Conservation (phyloP, 2,113 vertebrate species). For the Myotis davidii region DNA sequence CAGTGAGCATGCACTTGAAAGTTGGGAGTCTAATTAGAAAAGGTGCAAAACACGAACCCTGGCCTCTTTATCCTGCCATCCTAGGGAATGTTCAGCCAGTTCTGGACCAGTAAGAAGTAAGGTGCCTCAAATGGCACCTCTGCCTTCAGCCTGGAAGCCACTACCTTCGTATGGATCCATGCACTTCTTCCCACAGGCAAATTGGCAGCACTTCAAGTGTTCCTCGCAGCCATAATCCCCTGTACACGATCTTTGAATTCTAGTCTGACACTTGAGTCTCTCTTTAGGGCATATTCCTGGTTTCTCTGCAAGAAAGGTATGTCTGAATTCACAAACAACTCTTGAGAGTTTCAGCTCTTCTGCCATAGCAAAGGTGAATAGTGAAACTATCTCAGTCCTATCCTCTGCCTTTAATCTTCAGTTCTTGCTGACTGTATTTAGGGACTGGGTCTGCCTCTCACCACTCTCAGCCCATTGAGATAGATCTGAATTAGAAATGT, state of each 20-base stretch:
- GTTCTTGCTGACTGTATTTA: background rate
- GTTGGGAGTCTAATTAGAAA: background rate
- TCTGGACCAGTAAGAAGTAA: background rate
- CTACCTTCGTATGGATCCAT: conserved; percentile 68
- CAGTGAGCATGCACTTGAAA: background rate
- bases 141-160: background rate
- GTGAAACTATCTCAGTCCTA: background rate
- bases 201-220: conserved; percentile 55
- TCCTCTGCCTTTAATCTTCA: background rate
- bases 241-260: fast-evolving
- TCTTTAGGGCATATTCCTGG: conserved; percentile 32
- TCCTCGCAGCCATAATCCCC: background rate
- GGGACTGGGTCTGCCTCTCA: background rate
- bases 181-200: conserved; percentile 57
- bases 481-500: background rate
- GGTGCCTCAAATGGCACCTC: background rate
- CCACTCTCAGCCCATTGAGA: background rate
- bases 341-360: background rate
- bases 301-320: conserved; percentile 66
- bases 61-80: background rate
- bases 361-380: background rate
- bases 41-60: background rate
- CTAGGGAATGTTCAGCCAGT: background rate
- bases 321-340: background rate
- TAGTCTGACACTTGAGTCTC: background rate